These are phyloP conservation scores for Hedychridium roseum DNA, from an alignment of 2,888 invertebrate genomes.

Conservation along the genomic window DNA sequence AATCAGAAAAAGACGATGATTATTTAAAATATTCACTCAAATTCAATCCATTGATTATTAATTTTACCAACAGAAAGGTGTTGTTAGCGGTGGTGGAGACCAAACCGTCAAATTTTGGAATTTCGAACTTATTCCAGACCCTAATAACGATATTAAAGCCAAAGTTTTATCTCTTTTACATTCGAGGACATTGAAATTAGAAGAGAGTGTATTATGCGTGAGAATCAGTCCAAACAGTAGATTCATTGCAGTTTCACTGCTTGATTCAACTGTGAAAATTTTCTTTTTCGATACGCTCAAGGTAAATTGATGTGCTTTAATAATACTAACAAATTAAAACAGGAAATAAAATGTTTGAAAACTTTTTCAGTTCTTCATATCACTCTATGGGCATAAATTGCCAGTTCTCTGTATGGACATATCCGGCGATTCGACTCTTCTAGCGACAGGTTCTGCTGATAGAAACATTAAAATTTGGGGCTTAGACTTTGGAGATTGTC, in stretches of 20 bases:
- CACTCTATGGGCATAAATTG: slow-evolving; percentile 94
- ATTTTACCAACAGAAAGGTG: slow-evolving; percentile 66
- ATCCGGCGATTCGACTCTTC: slow-evolving; percentile 83
- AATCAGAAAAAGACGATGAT: slow-evolving; percentile 5
- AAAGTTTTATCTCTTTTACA: slow-evolving; percentile 82
- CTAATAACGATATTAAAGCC: slow-evolving; percentile 70
- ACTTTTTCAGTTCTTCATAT: slow-evolving; percentile 81
- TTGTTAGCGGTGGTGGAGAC: slow-evolving; percentile 88
- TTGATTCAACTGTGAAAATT: slow-evolving; percentile 94
- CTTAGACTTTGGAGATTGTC: slow-evolving; percentile 98
- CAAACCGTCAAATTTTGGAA: slow-evolving; percentile 93
- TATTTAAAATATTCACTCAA: not conserved
- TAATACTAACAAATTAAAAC: slow-evolving; percentile 8
- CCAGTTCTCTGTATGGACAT: slow-evolving; percentile 95
- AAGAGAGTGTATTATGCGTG: slow-evolving; percentile 86
- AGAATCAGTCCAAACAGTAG: slow-evolving; percentile 85
- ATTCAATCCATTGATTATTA: slow-evolving; percentile 12
- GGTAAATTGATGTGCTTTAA: slow-evolving; percentile 65
- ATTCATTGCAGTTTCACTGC: slow-evolving; percentile 86
- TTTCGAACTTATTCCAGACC: slow-evolving; percentile 82
- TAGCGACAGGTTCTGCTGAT: slow-evolving; percentile 95
- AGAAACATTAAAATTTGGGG: slow-evolving; percentile 98
- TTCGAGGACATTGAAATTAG: slow-evolving; percentile 82
- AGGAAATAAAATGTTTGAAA: slow-evolving; percentile 2
- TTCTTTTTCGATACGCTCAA: slow-evolving; percentile 95